These are phyloP conservation scores for Callosobruchus maculatus DNA, from an alignment of 2,888 invertebrate species.

Conservation along the genomic window DNA sequence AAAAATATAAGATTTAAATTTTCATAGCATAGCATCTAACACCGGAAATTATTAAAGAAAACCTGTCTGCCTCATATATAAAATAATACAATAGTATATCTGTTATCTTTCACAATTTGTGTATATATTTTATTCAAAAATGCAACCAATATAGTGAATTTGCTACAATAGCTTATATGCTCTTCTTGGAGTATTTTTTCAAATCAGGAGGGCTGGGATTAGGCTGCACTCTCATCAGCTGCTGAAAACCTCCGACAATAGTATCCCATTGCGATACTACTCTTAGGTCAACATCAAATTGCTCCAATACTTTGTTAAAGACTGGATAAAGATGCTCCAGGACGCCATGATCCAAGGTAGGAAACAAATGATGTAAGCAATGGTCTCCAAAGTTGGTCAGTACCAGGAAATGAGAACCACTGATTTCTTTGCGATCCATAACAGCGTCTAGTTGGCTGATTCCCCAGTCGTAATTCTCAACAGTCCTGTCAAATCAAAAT, in stretches of 20 bases:
- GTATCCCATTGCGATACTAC: slow-evolving; percentile 57
- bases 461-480: slow-evolving; percentile 66
- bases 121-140: too few species aligned
- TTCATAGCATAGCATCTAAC: too few species aligned
- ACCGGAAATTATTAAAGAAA: too few species aligned
- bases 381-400: slow-evolving; percentile 78
- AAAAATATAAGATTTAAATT: too few species aligned
- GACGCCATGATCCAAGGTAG: slow-evolving; percentile 75
- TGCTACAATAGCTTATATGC: too few species aligned
- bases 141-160: too few species aligned
- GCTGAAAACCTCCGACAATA: slow-evolving; percentile 64
- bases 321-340: slow-evolving; percentile 64
- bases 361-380: slow-evolving; percentile 76
- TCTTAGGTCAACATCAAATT: slow-evolving; percentile 58
- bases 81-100: too few species aligned
- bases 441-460: slow-evolving; percentile 72
- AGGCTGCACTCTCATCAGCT: slow-evolving; percentile 51
- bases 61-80: too few species aligned
- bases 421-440: slow-evolving; percentile 67
- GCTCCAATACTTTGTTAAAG: slow-evolving; percentile 57
- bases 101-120: too few species aligned
- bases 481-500: too few species aligned
- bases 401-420: slow-evolving; percentile 63
- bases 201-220: slow-evolving; percentile 42
- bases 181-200: slow-evolving; percentile 18